Percentiles rank a stretch among this genome's conserved stretches.
These are phyloP conservation scores for Lamprotornis superbus DNA, from an alignment of 2,113 vertebrate genomes.

Conservation along the genomic window DNA sequence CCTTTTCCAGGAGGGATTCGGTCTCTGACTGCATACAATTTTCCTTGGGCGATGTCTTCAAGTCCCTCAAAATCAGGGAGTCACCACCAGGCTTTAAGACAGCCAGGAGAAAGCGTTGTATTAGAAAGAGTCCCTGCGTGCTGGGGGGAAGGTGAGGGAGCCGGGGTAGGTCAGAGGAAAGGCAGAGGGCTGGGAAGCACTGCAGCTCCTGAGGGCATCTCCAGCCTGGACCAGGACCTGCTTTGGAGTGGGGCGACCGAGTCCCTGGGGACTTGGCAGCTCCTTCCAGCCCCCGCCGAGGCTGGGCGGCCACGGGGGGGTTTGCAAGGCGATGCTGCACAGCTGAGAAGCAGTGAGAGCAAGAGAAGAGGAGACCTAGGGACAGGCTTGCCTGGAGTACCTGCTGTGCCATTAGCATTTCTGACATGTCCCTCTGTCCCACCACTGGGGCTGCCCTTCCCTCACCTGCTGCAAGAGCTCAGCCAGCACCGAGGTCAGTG, in stretches of 20 bases:
- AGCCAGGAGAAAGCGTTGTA: constrained; percentile 64
- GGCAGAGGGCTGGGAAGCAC: constrained; percentile 42
- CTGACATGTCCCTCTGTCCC: not conserved
- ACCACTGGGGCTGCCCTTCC: not conserved
- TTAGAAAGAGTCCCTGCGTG: constrained; percentile 46
- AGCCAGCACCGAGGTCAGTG: not conserved
- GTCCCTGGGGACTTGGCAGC: not conserved
- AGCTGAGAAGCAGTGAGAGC: constrained; percentile 28
- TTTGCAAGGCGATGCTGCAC: constrained; percentile 13
- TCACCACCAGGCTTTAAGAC: constrained; percentile 78
- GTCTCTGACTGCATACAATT: constrained; percentile 83
- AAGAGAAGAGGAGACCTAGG: not conserved
- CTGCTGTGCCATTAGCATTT: not conserved
- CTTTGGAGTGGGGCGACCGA: not conserved
- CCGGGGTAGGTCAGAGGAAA: constrained; percentile 28
- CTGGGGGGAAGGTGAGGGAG: not conserved
- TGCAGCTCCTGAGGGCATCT: not conserved
- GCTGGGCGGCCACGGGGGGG: accelerated
- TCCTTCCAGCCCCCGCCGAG: not conserved
- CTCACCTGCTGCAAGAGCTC: not conserved
- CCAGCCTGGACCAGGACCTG: not conserved
- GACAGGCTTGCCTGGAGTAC: not conserved
- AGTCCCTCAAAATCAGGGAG: constrained; percentile 83
- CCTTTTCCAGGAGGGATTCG: constrained; percentile 84
- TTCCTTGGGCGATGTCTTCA: constrained; percentile 76